Evolutionary conservation across 2,113 vertebrate species (phyloP), one percentile per base, ranked within the genome.

Genomic region (Pipa parva): DNA sequence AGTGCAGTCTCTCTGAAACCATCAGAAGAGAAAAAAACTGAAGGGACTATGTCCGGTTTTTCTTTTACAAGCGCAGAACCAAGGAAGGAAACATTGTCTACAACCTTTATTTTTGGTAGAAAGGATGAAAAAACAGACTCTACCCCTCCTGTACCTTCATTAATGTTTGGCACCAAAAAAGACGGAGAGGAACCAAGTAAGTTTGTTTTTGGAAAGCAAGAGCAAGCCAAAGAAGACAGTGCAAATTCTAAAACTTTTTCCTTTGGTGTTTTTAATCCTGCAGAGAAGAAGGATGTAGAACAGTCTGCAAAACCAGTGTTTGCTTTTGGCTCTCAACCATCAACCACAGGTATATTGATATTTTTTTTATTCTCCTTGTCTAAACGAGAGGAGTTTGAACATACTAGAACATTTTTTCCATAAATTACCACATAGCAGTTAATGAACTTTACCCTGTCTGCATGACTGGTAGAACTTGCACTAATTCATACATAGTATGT

Each of bases 121-220:
- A 83, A 87, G 28, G 93, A 92, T 72, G 92, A 95, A 65, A 97
- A 95, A 72, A 88, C 90, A 29, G 89, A 93, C 65, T 66, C 74
- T 0, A 73, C 84, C 21, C 60, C 81, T 61, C 73, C 79, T 69
- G 15, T 78, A 1, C 73, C 82, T 37, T 72, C 80, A 0, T 81
- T 94, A 49, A 57, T 83, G 5, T 97, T 98, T 63, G 83, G 84
- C 55, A 95, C 93, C 73, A 92, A 94, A 64, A 61, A 75, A 21
- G 91, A 92, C 45, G 79, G 0, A 0, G 86, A 88, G 54, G 85
- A 89, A 59, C 25, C 82, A 59, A 92, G 89, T 77, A 76, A 83
- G 15, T 97, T 95, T 79, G 80, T 90, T 26, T 93, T 95, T 75
- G 84, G 85, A 67, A 90, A 88, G 24, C 78, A 88, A 4, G 88